Base-by-base conservation (phyloP, 2,797 vertebrate genomes). In the Pelobates cultripes region DNA sequence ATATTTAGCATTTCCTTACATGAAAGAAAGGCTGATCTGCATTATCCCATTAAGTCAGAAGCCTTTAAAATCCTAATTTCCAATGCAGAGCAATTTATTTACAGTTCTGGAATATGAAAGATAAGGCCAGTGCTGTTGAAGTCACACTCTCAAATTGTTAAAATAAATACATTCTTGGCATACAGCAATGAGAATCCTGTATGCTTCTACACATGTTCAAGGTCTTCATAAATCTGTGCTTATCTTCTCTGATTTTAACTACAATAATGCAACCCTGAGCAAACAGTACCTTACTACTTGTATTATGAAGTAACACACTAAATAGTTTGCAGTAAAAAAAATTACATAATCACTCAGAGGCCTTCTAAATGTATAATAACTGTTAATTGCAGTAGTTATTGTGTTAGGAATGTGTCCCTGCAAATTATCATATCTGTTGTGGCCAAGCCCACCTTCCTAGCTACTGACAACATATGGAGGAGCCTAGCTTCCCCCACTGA, bases 131-230 rank as follows among this genome's bases (percentile, higher is more conserved):
- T 40, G 73, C 61, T 67, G 61, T 3, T 70, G 63, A 69, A 78
- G 76, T 64, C 53, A 63, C 57, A 73, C 43, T 41, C 66, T 60
- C 44, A 9, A 77, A 68, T 60, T 60, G 75, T 73, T 72, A 51
- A 82, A 47, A 78, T 83, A 70, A 83, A 78, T 68, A 73, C 51
- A 73, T 78, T 74, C 53, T 73, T 73, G 75, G 70, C 61, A 73
- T 66, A 60, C 17, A 14, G 69, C 66, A 82, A 78, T 68, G 9
- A 17, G 17, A 63, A 53, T 73, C n/a, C 60, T 43, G 6, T 4
- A 12, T 51, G 40, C 45, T 41, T 8, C 45, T 70, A 75, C 3
- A 42, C 9, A 67, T 75, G 14, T 53, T 57, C 10, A 75, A 40
- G 41, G 41, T 72, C 41, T 66, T 13, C 15, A 14, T 45, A 73